Percentiles rank a stretch among this genome's conserved stretches.
Evolutionary conservation across 1,140 invertebrate species (phyloP).

Genomic region (Zaprionus tsacasi): DNA sequence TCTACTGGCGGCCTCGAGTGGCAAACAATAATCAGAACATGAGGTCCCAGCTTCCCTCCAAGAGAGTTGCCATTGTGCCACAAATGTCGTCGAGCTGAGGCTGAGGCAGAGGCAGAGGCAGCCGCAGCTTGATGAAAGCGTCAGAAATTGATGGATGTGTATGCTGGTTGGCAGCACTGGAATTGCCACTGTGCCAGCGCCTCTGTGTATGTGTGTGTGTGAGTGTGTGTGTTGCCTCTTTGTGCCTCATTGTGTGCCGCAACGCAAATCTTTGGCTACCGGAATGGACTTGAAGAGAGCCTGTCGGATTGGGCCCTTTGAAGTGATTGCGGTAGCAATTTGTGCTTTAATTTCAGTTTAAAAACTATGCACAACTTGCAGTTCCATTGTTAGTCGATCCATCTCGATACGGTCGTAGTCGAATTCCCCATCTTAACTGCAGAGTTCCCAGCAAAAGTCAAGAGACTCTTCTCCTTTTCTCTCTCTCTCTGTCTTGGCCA

Average conservation of each 20-base stretch:
- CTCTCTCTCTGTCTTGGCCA: neutral
- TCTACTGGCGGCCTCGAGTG: slow-evolving; percentile 52
- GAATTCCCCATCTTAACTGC: neutral
- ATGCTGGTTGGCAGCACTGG: slow-evolving; percentile 59
- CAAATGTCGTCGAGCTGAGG: slow-evolving; percentile 59
- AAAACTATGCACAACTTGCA: slow-evolving; percentile 73
- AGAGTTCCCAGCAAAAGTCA: slow-evolving; percentile 21
- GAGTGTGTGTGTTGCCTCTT: slow-evolving; percentile 38
- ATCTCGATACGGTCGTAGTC: neutral
- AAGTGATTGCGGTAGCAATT: slow-evolving; percentile 79
- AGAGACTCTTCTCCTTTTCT: neutral
- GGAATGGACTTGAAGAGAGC: slow-evolving; percentile 27
- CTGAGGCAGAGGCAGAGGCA: neutral
- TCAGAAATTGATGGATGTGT: slow-evolving; percentile 84
- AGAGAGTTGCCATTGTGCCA: slow-evolving; percentile 67
- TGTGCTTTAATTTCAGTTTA: slow-evolving; percentile 83
- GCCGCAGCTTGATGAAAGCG: slow-evolving; percentile 79
- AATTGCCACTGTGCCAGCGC: slow-evolving; percentile 21
- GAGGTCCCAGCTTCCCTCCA: slow-evolving; percentile 23
- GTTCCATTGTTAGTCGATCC: slow-evolving; percentile 52
- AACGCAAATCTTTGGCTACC: slow-evolving; percentile 79
- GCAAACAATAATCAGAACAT: slow-evolving; percentile 81
- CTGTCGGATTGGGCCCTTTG: slow-evolving; percentile 64
- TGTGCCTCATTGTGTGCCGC: slow-evolving; percentile 64
- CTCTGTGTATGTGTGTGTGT: neutral